Conservation (phyloP, 2,888 invertebrate genomes). For the Conops quadrifasciatus region DNA sequence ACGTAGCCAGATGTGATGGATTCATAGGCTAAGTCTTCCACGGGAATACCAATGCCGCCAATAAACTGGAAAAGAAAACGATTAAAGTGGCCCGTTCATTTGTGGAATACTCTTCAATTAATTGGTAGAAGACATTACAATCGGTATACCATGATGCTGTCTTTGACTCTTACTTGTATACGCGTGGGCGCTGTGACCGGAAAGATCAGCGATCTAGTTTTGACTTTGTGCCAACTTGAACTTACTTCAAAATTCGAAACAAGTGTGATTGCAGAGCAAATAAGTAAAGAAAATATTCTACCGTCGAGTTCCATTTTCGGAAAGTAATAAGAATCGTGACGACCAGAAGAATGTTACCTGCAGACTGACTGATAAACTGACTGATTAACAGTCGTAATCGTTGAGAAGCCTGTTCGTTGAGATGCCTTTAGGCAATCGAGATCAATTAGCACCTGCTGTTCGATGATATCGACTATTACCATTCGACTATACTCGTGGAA, state of each 20-base stretch:
- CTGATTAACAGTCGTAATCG: slow-evolving; percentile 13
- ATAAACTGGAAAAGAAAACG: slow-evolving; percentile 48
- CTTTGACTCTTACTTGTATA: slow-evolving; percentile 46
- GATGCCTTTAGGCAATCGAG: background rate
- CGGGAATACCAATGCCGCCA: slow-evolving; percentile 58
- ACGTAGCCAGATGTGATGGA: slow-evolving; percentile 57
- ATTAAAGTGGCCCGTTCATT: no score
- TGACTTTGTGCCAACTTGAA: slow-evolving; percentile 33
- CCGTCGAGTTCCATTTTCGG: slow-evolving; percentile 11
- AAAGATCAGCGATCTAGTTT: slow-evolving; percentile 45
- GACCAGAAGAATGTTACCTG: background rate
- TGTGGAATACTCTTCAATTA: no score
- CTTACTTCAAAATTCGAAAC: background rate
- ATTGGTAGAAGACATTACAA: background rate
- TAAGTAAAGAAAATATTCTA: background rate
- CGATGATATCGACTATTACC: no score
- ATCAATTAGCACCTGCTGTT: slow-evolving; percentile 25
- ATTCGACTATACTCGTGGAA: no score
- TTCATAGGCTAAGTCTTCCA: slow-evolving; percentile 52
- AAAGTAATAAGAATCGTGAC: background rate
- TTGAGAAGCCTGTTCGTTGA: no score
- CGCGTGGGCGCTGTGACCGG: slow-evolving; percentile 49
- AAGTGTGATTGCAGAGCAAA: background rate
- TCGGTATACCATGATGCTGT: background rate
- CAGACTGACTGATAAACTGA: slow-evolving; percentile 14